Conservation (phyloP, 2,113 vertebrate species). For the Elachura formosa region DNA sequence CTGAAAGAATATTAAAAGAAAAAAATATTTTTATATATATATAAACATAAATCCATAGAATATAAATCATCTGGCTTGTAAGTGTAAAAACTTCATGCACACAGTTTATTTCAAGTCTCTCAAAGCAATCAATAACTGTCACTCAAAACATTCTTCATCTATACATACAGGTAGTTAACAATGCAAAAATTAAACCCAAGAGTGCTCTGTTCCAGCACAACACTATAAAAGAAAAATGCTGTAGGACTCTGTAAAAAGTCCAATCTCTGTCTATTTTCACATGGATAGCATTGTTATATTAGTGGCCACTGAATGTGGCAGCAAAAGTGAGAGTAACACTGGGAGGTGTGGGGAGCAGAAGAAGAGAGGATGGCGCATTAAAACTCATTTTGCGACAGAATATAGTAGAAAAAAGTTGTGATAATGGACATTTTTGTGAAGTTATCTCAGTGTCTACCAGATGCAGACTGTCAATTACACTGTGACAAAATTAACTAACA, state of each 20-base stretch:
- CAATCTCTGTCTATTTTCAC: neutral
- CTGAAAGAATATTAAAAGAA: slow-evolving; percentile 64
- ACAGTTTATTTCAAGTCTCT: neutral
- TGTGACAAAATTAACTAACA: neutral
- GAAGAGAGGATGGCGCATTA: neutral
- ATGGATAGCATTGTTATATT: neutral
- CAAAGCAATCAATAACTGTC: neutral
- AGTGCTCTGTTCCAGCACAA: neutral
- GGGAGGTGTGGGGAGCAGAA: neutral
- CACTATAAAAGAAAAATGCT: neutral
- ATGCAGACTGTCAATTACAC: neutral
- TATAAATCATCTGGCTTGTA: neutral
- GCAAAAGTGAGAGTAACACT: neutral
- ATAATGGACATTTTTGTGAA: neutral
- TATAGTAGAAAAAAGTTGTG: neutral
- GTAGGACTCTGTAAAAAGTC: neutral
- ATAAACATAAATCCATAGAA: neutral
- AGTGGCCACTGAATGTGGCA: neutral
- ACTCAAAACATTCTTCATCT: neutral
- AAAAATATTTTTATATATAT: neutral
- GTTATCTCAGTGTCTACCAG: neutral
- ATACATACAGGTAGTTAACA: fast-evolving
- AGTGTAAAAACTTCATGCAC: neutral
- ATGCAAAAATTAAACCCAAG: neutral
- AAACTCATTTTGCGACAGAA: neutral